phyloP scores from a whole-genome alignment of 2,888 invertebrate species.

The Scaptomyza cyrtandrae region DNA sequence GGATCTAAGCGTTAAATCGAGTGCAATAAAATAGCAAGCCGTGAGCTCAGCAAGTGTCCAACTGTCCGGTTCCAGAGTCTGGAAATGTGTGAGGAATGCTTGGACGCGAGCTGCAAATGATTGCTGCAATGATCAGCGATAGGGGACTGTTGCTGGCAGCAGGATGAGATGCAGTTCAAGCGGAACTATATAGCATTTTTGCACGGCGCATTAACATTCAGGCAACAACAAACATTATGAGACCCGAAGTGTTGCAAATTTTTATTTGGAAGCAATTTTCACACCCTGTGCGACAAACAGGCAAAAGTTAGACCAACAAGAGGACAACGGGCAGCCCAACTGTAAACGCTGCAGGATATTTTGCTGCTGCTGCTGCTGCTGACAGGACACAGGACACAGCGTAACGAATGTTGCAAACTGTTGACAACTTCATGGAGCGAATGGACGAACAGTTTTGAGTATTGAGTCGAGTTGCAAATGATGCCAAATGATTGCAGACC shows the following conservation, averaged over 20 bases:
- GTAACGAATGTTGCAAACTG: conserved; percentile 67
- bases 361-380: conserved; percentile 34
- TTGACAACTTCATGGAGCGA: conserved; percentile 69
- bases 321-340: conserved; percentile 31
- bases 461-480: conserved; percentile 66
- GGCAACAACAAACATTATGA: conserved; percentile 50
- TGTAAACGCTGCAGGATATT: conserved; percentile 49
- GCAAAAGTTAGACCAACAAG: conserved; percentile 12
- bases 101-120: conserved; percentile 71
- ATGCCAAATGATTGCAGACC: conserved; percentile 82
- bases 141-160: conserved; percentile 18
- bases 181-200: conserved; percentile 57
- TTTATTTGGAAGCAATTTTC: conserved; percentile 83
- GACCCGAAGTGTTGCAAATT: conserved; percentile 72
- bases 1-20: conserved; percentile 72
- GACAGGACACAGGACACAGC: conserved; percentile 62
- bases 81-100: not conserved
- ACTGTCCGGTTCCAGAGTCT: conserved; percentile 33
- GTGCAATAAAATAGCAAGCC: conserved; percentile 67
- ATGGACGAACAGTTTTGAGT: conserved; percentile 17
- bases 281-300: conserved; percentile 77
- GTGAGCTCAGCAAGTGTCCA: conserved; percentile 65
- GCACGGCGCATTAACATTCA: conserved; percentile 65
- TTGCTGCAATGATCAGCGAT: conserved; percentile 63
- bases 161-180: conserved; percentile 16